A percentile compares a stretch with the other conserved stretches of the same genome.
Evolutionary conservation across 1,140 invertebrate species (phyloP).

Genomic region (Drosophila varians): DNA sequence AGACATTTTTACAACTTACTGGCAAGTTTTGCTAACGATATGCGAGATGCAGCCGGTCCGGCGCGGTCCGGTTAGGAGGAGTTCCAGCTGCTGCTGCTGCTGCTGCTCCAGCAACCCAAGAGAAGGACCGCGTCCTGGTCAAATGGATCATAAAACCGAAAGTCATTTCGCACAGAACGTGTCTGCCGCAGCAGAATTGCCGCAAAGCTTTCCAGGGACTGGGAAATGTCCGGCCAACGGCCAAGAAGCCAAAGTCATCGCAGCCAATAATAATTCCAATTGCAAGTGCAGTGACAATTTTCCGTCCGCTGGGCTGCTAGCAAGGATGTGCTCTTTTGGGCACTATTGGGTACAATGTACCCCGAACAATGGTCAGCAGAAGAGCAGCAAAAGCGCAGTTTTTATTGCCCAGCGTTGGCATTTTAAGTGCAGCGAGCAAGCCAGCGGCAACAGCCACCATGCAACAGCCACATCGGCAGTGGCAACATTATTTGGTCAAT

Average conservation of each 20-base stretch:
- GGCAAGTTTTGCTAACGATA: slow-evolving; percentile 78
- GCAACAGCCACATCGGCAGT: slow-evolving; percentile 18
- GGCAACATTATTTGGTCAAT: slow-evolving; percentile 80
- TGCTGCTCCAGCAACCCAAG: slow-evolving; percentile 27
- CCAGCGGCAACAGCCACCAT: slow-evolving; percentile 15
- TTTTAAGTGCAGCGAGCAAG: slow-evolving; percentile 70
- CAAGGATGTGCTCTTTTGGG: slow-evolving; percentile 51
- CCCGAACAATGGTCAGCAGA: slow-evolving; percentile 73
- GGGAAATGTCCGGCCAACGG: slow-evolving; percentile 57
- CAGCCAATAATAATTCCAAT: slow-evolving; percentile 82
- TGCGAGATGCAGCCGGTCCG: slow-evolving; percentile 65
- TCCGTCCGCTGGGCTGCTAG: slow-evolving; percentile 19
- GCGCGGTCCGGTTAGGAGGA: background rate
- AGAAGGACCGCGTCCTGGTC: slow-evolving; percentile 49
- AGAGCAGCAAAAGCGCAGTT: slow-evolving; percentile 35
- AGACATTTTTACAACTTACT: slow-evolving; percentile 81
- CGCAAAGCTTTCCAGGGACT: background rate
- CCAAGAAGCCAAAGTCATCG: slow-evolving; percentile 81
- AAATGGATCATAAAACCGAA: slow-evolving; percentile 82
- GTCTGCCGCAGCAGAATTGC: slow-evolving; percentile 31
- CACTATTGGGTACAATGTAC: slow-evolving; percentile 76
- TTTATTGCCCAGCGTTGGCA: slow-evolving; percentile 73
- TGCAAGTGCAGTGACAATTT: slow-evolving; percentile 80
- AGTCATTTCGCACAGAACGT: slow-evolving; percentile 79
- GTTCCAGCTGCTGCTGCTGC: background rate